phyloP scores from a whole-genome alignment of 1,140 invertebrate species.

The Drosophila hydei region DNA sequence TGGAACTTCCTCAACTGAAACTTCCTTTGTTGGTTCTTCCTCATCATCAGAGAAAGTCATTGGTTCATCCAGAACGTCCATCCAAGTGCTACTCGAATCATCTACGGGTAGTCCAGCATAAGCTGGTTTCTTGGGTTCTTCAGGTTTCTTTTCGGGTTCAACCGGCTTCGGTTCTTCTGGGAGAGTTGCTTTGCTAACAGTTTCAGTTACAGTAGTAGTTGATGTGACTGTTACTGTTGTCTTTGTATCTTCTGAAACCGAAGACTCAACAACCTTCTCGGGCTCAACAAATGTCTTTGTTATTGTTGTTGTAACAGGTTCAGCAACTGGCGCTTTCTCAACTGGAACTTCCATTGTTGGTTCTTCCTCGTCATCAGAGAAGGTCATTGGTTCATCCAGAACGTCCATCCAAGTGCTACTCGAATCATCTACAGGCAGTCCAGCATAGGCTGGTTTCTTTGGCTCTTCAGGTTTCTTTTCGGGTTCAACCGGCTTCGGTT shows the following conservation, averaged over 20 bases:
- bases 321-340: not conserved
- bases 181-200: not conserved
- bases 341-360: slow-evolving; percentile 27
- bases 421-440: not conserved
- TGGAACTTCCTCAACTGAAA: too few relatives aligned
- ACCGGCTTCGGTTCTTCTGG: slow-evolving; percentile 1
- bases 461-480: slow-evolving; percentile 25
- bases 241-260: not conserved
- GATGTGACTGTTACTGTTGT: slow-evolving; percentile 7
- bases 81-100: not conserved
- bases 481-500: not conserved
- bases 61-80: not conserved
- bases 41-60: too few relatives aligned
- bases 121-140: slow-evolving; percentile 47
- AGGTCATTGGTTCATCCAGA: not conserved
- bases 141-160: slow-evolving; percentile 11
- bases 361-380: slow-evolving; percentile 7
- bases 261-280: not conserved
- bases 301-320: not conserved
- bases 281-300: not conserved
- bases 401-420: not conserved
- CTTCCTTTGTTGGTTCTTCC: too few relatives aligned
- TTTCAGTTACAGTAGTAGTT: slow-evolving; percentile 17
- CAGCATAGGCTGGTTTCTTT: not conserved
- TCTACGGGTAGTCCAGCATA: not conserved